These are phyloP conservation scores for Cossypha dichroa DNA, from an alignment of 2,797 vertebrate genomes.

Conservation along the genomic window DNA sequence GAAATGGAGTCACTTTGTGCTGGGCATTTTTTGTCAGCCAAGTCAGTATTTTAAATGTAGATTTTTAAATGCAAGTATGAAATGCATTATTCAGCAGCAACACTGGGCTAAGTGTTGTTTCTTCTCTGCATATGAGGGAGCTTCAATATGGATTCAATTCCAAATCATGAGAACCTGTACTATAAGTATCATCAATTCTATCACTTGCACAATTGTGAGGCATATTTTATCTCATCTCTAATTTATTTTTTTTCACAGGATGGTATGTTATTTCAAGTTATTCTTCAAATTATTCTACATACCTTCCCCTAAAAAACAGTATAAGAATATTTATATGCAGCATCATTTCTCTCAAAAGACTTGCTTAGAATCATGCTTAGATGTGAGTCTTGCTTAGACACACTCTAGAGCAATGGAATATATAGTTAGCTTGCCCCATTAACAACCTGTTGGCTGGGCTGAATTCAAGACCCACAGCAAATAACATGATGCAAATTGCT, in stretches of 20 bases:
- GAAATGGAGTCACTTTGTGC: background rate
- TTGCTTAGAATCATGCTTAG: background rate
- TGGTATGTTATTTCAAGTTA: background rate
- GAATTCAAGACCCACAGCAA: background rate
- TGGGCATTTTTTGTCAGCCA: background rate
- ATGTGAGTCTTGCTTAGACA: background rate
- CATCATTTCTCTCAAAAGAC: background rate
- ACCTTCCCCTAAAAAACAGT: background rate
- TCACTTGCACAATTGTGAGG: background rate
- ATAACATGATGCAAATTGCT: background rate
- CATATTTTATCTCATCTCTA: background rate
- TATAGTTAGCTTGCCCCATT: background rate
- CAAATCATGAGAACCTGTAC: background rate
- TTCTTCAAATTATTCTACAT: background rate
- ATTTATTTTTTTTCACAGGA: background rate
- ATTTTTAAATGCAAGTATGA: background rate
- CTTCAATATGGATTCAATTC: background rate
- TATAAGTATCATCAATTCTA: background rate
- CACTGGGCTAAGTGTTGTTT: background rate
- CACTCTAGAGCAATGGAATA: background rate
- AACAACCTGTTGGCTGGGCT: background rate
- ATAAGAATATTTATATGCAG: background rate
- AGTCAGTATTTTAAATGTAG: background rate
- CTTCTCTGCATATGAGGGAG: background rate
- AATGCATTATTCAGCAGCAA: background rate